Conservation (phyloP, 2,113 vertebrate species). For the Miniopterus natalensis region DNA sequence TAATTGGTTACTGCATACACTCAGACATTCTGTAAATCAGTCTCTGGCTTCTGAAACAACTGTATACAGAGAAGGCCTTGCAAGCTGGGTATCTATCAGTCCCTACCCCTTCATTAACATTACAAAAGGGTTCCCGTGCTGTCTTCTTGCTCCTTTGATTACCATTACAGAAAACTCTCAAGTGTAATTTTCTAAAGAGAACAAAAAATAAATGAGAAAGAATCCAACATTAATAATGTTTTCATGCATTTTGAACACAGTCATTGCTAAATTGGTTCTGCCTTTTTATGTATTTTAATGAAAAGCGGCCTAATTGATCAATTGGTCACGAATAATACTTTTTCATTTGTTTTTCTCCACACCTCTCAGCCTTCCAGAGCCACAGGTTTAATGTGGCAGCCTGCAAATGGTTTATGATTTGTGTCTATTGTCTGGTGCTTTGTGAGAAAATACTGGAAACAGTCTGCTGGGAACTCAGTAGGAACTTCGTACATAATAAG, state of each 20-base stretch:
- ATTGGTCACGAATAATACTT: slow-evolving; percentile 65
- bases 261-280: slow-evolving; percentile 57
- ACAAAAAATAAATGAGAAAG: slow-evolving; percentile 65
- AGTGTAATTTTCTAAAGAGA: slow-evolving; percentile 74
- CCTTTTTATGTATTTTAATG: slow-evolving; percentile 68
- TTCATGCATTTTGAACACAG: slow-evolving; percentile 33
- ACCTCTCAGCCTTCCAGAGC: slow-evolving; percentile 38
- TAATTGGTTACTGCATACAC: neutral
- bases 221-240: slow-evolving; percentile 57
- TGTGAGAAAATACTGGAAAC: slow-evolving; percentile 60
- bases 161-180: slow-evolving; percentile 50
- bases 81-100: no score
- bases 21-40: neutral
- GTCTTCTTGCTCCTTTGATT: neutral
- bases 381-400: neutral
- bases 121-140: neutral
- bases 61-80: neutral
- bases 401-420: slow-evolving; percentile 54
- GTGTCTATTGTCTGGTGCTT: slow-evolving; percentile 61
- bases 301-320: slow-evolving; percentile 75
- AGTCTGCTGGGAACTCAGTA: slow-evolving; percentile 57
- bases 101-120: slow-evolving; percentile 20
- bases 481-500: slow-evolving; percentile 67
- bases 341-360: slow-evolving; percentile 59
- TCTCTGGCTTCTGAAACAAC: slow-evolving; percentile 1